Percentiles rank a stretch among this genome's conserved stretches.
Conservation (phyloP, 2,797 vertebrate species). For the Jordanella pulchra region DNA sequence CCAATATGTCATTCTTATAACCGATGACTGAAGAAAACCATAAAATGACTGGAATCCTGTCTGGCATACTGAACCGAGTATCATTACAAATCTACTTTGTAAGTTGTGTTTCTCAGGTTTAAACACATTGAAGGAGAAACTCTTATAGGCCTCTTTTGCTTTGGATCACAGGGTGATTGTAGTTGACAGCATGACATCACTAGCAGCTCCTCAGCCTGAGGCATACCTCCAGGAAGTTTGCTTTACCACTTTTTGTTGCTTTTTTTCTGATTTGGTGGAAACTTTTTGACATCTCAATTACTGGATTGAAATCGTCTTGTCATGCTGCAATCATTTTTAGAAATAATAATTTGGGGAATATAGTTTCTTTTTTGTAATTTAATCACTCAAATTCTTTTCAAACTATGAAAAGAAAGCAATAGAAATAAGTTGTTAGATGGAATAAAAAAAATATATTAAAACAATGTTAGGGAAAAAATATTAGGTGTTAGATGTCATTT, state of each 20-base stretch:
- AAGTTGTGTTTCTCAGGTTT: slow-evolving; percentile 21
- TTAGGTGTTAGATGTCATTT: slow-evolving; percentile 4
- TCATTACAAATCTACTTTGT: neutral
- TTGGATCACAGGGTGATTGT: slow-evolving; percentile 39
- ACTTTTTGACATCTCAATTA: slow-evolving; percentile 28
- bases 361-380: neutral
- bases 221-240: slow-evolving; percentile 38
- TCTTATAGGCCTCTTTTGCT: slow-evolving; percentile 25
- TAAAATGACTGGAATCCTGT: neutral
- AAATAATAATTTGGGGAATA: neutral
- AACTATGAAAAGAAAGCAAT: neutral
- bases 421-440: neutral
- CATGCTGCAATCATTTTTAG: neutral
- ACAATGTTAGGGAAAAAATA: neutral
- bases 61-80: neutral
- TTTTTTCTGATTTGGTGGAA: slow-evolving; percentile 30
- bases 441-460: too few species aligned
- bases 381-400: neutral
- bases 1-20: too few species aligned
- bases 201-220: slow-evolving; percentile 32
- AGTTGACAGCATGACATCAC: slow-evolving; percentile 32
- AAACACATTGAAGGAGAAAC: slow-evolving; percentile 17
- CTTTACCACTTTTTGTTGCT: slow-evolving; percentile 6
- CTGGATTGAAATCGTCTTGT: slow-evolving; percentile 14
- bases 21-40: neutral